phyloP scores from a whole-genome alignment of 1,140 invertebrate species.

The Drosophila suzukii region DNA sequence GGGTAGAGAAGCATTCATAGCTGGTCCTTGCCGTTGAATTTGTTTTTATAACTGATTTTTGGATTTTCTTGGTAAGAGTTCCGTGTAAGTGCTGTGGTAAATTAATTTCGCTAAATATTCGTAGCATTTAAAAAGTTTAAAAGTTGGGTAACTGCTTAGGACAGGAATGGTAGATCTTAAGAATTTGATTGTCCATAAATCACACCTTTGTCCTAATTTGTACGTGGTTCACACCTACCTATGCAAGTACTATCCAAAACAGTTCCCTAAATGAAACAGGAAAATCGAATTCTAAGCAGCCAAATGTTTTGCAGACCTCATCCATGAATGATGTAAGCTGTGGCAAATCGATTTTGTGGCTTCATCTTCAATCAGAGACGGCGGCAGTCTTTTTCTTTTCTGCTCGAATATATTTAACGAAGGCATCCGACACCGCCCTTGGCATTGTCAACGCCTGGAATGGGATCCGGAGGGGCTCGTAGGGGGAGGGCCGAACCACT shows the following conservation, averaged over 20 bases:
- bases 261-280: not conserved
- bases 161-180: too few relatives aligned
- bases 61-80: not conserved
- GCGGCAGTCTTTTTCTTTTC: conserved; percentile 30
- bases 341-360: conserved; percentile 50
- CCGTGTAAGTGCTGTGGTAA: not conserved
- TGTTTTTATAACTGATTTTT: not conserved
- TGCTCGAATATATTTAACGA: conserved; percentile 34
- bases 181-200: too few relatives aligned
- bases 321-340: conserved; percentile 35
- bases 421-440: conserved; percentile 42
- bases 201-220: too few relatives aligned
- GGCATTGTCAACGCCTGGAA: conserved; percentile 71
- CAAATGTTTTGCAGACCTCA: not conserved
- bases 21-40: not conserved
- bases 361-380: conserved; percentile 51
- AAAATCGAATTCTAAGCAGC: not conserved
- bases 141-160: too few relatives aligned
- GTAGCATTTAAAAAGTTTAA: not conserved
- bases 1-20: not conserved
- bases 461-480: not conserved
- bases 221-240: too few relatives aligned
- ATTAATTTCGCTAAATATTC: not conserved
- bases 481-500: conserved; percentile 50
- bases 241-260: not conserved